Evolutionary conservation across 1,140 invertebrate genomes (phyloP), one percentile per base, ranked within the genome.

Genomic region (Heliconius hewitsoni): DNA sequence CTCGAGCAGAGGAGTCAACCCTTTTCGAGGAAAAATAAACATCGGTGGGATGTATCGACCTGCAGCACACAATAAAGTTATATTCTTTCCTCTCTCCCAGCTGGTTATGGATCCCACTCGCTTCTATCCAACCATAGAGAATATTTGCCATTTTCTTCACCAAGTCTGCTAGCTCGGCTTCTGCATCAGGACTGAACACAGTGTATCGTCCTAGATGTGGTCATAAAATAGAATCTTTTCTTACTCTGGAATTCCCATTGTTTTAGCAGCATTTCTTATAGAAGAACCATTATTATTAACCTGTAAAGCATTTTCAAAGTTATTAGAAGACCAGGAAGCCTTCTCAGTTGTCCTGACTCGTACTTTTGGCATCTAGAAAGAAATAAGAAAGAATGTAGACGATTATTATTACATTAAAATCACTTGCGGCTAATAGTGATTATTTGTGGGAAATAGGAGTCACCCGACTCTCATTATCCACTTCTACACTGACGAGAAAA

Each of bases 1-100:
- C 80, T 86, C 80, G 75, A 93, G 84, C 27, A 77, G 60, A 18
- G 84, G 83, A 80, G 80, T 87, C 82, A 86, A 77, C 55, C 83
- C 86, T 78, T 87, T 82, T 70, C 89, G 57, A 73, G 85, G 85
- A 80, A 86, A 93, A 71, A 93, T 93, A 87, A 95, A 90, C 87
- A 93, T 87, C 0, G 92, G 23, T 23, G 23, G 23, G 23, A 23
- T 23, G 23, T 23, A 23, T 23, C 23, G 0, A 23, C 23, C 23
- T 23, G 23, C 23, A 23, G 23, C 83, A 83, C 81, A 84, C 37
- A 87, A 73, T 57, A 86, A 77, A 19, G 85, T 89, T 13, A 87
- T 87, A 57, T 86, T 87, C 76, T 89, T 91, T 73, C 87, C 87
- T 81, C 87, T 86, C 75, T 92, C 90, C 84, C 87, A 86, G 60